Evolutionary conservation across 1,140 invertebrate species (phyloP), one percentile per base, ranked within the genome.

Genomic region (Drosophila kohkoa): DNA sequence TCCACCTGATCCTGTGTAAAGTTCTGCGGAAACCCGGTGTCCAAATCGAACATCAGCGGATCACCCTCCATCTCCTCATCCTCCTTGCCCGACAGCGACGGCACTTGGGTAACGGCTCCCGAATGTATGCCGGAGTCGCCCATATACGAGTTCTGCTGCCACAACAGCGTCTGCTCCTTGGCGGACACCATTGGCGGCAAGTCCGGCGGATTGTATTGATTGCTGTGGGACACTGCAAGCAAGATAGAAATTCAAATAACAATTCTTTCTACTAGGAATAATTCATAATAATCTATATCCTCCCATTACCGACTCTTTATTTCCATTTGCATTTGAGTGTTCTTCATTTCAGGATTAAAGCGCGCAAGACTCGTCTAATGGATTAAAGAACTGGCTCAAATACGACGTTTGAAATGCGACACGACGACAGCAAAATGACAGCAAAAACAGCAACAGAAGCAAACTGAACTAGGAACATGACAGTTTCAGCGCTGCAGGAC

Each of bases 121-220:
- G 98, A 99, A 93, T 99, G 98, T 88, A 99, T 99, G 63, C 98
- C 98, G 75, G 98, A 99, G 93, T 99, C 98, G 70, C 94, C 96
- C 94, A 98, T 95, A 93, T 99, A 99, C 8, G 96, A 96, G 89
- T 96, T 97, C 92, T 99, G 98, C 91, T 98, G 97, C 98, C 98
- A 99, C 95, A 98, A 96, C 60, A 99, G 94, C 0, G 98, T 98
- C 90, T 99, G 97, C 90, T 99, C 97, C 91, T 98, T 97, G 62
- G 95, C 95, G 28, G 96, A 96, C 43, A 95, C 95, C 95, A 97
- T 96, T 20, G 96, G 96, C 28, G 96, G 96, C 86, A 97, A 94
- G 88, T 97, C 96, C 52, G 95, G 94, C 65, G 95, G 95, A 91
- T 96, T 96, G 92, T 97, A 97, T 91, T 96, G 97, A 82, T 96